Conservation (phyloP, 2,113 vertebrate species). For the Tonatia bakeri region DNA sequence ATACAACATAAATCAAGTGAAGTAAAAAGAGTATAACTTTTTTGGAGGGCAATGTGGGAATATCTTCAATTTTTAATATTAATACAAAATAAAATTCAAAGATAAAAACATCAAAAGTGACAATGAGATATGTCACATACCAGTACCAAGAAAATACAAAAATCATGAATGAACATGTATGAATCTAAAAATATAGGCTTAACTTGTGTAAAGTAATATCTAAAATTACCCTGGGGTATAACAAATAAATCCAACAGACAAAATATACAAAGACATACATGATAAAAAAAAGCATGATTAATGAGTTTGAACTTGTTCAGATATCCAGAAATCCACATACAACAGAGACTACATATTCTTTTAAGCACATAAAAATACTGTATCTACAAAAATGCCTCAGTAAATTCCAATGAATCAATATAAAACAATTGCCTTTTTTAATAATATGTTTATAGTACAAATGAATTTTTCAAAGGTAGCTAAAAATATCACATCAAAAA, state of each 20-base stretch:
- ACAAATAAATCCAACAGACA: not conserved
- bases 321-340: not conserved
- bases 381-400: not conserved
- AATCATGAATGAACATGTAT: not conserved
- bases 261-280: not conserved
- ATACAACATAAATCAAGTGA: not conserved
- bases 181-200: not conserved
- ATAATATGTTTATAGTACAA: not conserved
- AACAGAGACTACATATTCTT: not conserved
- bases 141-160: not conserved
- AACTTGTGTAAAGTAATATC: not conserved
- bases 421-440: not conserved
- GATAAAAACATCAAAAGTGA: not conserved
- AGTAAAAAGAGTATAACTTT: not conserved
- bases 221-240: slow-evolving; percentile 2
- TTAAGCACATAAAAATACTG: not conserved
- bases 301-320: not conserved
- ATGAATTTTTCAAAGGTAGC: not conserved
- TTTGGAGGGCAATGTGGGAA: not conserved
- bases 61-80: not conserved
- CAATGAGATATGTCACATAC: not conserved
- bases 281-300: not conserved
- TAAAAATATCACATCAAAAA: not conserved
- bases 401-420: not conserved
- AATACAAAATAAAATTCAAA: slow-evolving; percentile 25